Evolutionary conservation across 2,888 invertebrate genomes (phyloP).

Genomic region (Pollenia griseotomentosa): DNA sequence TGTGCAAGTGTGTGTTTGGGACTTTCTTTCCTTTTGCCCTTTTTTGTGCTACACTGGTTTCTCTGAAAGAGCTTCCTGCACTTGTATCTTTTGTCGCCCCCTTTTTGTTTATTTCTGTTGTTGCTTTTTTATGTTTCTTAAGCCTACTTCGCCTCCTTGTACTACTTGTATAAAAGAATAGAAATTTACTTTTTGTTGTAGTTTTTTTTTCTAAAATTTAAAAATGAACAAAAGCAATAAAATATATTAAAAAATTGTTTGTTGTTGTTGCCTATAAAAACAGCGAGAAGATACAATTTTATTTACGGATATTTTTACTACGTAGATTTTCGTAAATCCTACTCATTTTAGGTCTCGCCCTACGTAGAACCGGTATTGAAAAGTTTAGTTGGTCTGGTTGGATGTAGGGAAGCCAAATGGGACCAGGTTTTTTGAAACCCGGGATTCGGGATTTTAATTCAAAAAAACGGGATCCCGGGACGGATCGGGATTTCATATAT

Average conservation of each 20-base stretch:
- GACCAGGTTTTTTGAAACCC: no score
- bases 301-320: constrained; percentile 9
- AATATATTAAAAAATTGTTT: constrained; percentile 16
- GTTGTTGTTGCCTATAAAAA: constrained; percentile 5
- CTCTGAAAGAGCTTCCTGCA: constrained; percentile 66
- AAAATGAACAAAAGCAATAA: constrained; percentile 16
- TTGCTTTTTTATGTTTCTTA: constrained; percentile 25
- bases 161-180: neutral
- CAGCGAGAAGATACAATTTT: neutral
- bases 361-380: constrained; percentile 32
- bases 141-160: constrained; percentile 3
- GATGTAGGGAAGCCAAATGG: no score
- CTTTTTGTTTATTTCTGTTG: constrained; percentile 65
- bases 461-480: no score
- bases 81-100: constrained; percentile 72
- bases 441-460: no score
- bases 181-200: neutral
- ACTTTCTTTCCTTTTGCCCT: constrained; percentile 30
- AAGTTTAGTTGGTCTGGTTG: constrained; percentile 16
- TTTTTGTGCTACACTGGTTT: constrained; percentile 51
- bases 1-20: no score
- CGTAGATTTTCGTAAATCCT: neutral
- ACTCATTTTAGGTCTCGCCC: neutral
- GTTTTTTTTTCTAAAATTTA: no score
- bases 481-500: no score